Conservation (phyloP, 2,113 vertebrate species). For the Girardinichthys multiradiatus region DNA sequence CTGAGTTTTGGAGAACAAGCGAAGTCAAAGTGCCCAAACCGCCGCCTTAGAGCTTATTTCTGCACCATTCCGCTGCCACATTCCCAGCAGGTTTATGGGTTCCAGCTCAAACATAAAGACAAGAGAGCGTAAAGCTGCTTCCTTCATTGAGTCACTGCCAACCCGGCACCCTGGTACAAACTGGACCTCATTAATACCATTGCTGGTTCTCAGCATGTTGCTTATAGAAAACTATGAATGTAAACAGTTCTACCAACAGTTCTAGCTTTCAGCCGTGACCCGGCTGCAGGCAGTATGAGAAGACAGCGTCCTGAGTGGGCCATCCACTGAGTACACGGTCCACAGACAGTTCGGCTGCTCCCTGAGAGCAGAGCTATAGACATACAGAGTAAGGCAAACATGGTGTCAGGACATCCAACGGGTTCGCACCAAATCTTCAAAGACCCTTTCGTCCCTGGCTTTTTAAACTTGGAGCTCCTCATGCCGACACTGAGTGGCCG, state of each 20-base stretch:
- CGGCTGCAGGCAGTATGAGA: slow-evolving; percentile 58
- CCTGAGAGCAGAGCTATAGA: slow-evolving; percentile 60
- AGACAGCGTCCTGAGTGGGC: slow-evolving; percentile 25
- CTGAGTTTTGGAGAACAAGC: too few species aligned
- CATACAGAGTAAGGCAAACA: slow-evolving; percentile 71
- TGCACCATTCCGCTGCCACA: too few species aligned
- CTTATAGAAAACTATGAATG: neutral
- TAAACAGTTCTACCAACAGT: neutral
- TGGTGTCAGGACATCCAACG: slow-evolving; percentile 52
- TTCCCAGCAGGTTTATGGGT: too few species aligned
- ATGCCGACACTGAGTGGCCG: slow-evolving; percentile 38
- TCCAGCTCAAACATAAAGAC: too few species aligned
- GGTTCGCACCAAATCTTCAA: slow-evolving; percentile 45
- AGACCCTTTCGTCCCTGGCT: too few species aligned
- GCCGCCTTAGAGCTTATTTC: too few species aligned
- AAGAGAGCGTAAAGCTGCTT: too few species aligned
- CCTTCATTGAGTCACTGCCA: too few species aligned
- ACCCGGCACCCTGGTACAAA: neutral
- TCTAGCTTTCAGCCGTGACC: neutral
- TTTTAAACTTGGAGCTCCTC: slow-evolving; percentile 39
- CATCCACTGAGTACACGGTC: too few species aligned
- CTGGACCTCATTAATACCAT: neutral
- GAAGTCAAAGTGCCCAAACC: too few species aligned
- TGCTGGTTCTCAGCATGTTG: too few species aligned
- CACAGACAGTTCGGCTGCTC: slow-evolving; percentile 21